Percentiles rank a stretch among this genome's conserved stretches.
Conservation (phyloP, 2,113 vertebrate species). For the Cyphomyrus discorhynchus region DNA sequence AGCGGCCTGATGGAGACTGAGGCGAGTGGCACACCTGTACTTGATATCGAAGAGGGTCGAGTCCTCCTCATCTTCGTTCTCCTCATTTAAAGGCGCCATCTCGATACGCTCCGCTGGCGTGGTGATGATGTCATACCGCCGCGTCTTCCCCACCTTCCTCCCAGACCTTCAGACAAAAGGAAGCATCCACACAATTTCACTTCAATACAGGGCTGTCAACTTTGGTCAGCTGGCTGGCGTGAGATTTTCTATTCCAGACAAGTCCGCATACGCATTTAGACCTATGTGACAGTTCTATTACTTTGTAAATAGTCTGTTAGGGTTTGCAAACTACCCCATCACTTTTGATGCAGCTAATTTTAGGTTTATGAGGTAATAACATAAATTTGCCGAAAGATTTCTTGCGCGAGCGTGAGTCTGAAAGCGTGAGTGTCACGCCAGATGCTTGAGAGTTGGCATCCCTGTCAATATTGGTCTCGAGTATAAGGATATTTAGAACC, state of each 20-base stretch:
- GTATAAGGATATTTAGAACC: neutral
- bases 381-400: too few species aligned
- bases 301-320: neutral
- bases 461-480: neutral
- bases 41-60: constrained; percentile 75
- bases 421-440: too few species aligned
- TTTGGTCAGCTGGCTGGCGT: too few species aligned
- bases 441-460: neutral
- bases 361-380: too few species aligned
- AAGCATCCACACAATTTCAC: neutral
- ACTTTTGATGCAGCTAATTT: too few species aligned
- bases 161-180: constrained; percentile 53
- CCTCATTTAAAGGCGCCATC: constrained; percentile 73
- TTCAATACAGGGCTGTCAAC: neutral
- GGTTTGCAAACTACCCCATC: neutral
- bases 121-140: constrained; percentile 75
- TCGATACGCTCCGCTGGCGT: constrained; percentile 71
- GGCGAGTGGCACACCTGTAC: constrained; percentile 58
- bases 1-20: neutral
- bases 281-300: too few species aligned
- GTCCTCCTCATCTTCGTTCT: constrained; percentile 63
- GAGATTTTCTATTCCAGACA: too few species aligned
- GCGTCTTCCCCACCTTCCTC: constrained; percentile 66
- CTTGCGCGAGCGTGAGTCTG: too few species aligned
- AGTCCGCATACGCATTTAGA: too few species aligned